Evolutionary conservation across 37 sponge, comb jelly and placozoan species (phyloP), one percentile per base, ranked within the genome.

Genomic region (Spongilla lacustris): DNA sequence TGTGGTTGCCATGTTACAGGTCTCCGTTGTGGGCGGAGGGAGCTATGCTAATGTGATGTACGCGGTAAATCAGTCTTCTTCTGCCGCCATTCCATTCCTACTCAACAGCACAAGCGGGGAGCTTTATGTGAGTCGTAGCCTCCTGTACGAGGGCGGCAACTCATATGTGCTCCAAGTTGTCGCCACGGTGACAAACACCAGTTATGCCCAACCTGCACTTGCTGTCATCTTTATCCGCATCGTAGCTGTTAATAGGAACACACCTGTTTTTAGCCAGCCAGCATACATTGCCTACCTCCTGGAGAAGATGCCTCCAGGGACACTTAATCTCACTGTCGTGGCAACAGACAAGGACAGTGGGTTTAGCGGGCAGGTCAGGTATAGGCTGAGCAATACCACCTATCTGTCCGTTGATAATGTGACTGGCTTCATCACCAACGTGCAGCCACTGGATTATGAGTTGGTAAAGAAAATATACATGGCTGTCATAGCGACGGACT

Each of bases 181-280:
- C 23, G 92, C 88, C 28, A 36, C 21, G 21, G 28, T 86, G 14
- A n/a, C 67, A 0, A 79, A 79, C 66, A 29, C 27, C 14, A n/a
- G 26, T 31, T 29, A 74, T 9, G 69, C 86, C 25, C 26, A 79
- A 21, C 72, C 86, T 17, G 86, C 86, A 10, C 21, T 3, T 24
- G 77, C 88, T 12, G n/a, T 68, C 19, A 78, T 96, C 0, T 29
- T 34, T 28, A 66, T 93, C 3, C 75, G 74, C 24, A 85, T 96
- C 8, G 69, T 79, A 23, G 97, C 93, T 80, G 48, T 91, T 22
- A 96, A 96, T 85, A 94, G 93, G 50, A 93, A 96, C 70, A 30
- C 81, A 25, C 97, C 97, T 31, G 77, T 73, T 34, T 96, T 96
- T 50, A 12, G 28, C 41, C 69, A 80, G 29, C 68, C 22, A 12